Evolutionary conservation across 2,797 vertebrate genomes (phyloP).

Genomic region (Discoglossus pictus): DNA sequence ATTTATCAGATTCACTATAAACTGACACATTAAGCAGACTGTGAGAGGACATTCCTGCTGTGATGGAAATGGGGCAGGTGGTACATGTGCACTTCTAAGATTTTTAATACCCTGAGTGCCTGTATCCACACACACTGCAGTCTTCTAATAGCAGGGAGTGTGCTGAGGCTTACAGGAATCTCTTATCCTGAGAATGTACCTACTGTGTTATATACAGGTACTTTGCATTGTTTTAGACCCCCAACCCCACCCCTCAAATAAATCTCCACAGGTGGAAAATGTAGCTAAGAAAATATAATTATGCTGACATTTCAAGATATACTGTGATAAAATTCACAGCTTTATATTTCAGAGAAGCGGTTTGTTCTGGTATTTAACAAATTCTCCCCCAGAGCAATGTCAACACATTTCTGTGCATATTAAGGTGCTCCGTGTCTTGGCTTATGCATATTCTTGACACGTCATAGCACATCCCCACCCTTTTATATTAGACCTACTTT

Average conservation of each 20-base stretch:
- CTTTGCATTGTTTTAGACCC: not conserved
- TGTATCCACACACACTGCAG: not conserved
- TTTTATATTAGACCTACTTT: not conserved
- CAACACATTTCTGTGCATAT: slow-evolving; percentile 11
- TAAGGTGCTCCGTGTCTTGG: not conserved
- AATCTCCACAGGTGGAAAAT: not conserved
- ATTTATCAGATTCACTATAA: slow-evolving; percentile 29
- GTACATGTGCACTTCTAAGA: slow-evolving; percentile 5
- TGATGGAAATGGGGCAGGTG: not conserved
- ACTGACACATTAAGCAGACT: slow-evolving; percentile 31
- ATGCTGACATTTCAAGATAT: slow-evolving; percentile 27
- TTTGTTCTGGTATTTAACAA: slow-evolving; percentile 8
- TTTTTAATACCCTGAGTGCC: not conserved
- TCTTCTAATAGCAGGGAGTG: not conserved
- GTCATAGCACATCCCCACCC: not conserved
- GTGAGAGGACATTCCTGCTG: slow-evolving; percentile 9
- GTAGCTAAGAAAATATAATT: not conserved
- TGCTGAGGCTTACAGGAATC: not conserved
- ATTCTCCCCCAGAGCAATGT: slow-evolving; percentile 4
- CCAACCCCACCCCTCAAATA: not conserved
- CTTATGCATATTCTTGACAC: not conserved
- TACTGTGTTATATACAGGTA: slow-evolving; percentile 10
- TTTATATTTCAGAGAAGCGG: slow-evolving; percentile 20
- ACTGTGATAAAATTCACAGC: not conserved
- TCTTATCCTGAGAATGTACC: slow-evolving; percentile 27